These are phyloP conservation scores for Thalpophila matura DNA, from an alignment of 2,888 invertebrate species.

Conservation along the genomic window DNA sequence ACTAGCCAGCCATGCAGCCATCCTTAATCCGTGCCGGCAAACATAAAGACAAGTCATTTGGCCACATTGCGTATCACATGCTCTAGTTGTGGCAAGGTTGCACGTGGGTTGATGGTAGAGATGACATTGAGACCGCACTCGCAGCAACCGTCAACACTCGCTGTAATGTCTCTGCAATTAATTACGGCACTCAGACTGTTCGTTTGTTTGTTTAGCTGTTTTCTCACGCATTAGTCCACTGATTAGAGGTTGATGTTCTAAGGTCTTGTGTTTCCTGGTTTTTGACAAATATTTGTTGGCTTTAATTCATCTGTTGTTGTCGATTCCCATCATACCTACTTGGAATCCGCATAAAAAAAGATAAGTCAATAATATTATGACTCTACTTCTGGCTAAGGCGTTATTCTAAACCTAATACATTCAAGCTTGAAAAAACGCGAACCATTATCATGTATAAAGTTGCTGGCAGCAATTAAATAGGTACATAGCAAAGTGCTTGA, in stretches of 20 bases:
- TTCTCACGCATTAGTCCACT: slow-evolving; percentile 47
- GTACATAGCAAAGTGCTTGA: slow-evolving; percentile 10
- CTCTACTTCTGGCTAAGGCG: background rate
- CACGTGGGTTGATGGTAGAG: slow-evolving; percentile 66
- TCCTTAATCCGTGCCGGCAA: slow-evolving; percentile 43
- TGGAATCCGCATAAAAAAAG: background rate
- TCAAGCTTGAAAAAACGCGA: slow-evolving; percentile 7
- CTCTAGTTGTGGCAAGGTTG: slow-evolving; percentile 75
- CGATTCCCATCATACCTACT: background rate
- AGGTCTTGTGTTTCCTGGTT: slow-evolving; percentile 34
- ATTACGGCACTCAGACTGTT: slow-evolving; percentile 48
- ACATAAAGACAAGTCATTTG: slow-evolving; percentile 44
- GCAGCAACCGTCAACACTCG: slow-evolving; percentile 52
- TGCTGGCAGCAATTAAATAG: background rate
- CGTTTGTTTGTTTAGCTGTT: slow-evolving; percentile 44
- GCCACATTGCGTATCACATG: slow-evolving; percentile 67
- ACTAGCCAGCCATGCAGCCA: slow-evolving; percentile 7
- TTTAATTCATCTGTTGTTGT: background rate
- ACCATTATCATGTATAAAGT: slow-evolving; percentile 14
- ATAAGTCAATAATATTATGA: too few species aligned
- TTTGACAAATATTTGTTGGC: slow-evolving; percentile 2
- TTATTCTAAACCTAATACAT: background rate
- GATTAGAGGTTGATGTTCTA: slow-evolving; percentile 26
- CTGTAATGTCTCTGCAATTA: slow-evolving; percentile 67
- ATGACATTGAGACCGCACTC: slow-evolving; percentile 73